Evolutionary conservation across 2,888 invertebrate genomes (phyloP).

Genomic region (Hydropsyche betteni): DNA sequence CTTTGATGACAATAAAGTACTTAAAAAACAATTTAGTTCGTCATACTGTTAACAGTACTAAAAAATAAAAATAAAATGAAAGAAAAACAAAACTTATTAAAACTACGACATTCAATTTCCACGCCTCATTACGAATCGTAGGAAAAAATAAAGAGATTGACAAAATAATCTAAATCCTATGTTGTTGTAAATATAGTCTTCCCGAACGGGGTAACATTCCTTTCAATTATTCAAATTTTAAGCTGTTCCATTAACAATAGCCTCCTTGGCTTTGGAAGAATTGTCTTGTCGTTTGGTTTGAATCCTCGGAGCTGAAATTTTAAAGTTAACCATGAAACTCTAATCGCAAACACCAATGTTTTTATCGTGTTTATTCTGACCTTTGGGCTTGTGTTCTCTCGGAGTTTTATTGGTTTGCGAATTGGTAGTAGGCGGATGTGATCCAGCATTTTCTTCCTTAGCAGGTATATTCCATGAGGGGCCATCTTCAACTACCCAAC

Average conservation of each 20-base stretch:
- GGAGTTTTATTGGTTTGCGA: constrained; percentile 40
- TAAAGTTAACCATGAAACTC: neutral
- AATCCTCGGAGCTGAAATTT: constrained; percentile 45
- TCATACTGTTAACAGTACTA: constrained; percentile 47
- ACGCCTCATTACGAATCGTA: constrained; percentile 41
- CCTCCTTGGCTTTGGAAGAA: constrained; percentile 49
- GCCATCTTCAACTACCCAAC: constrained; percentile 19
- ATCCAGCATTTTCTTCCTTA: constrained; percentile 28
- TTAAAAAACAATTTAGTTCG: constrained; percentile 28
- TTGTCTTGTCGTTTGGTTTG: constrained; percentile 48
- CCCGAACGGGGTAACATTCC: constrained; percentile 36
- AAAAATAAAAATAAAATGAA: constrained; percentile 47
- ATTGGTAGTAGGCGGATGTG: constrained; percentile 39
- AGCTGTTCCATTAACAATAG: constrained; percentile 51
- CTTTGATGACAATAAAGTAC: constrained; percentile 43
- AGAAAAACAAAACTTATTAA: constrained; percentile 19
- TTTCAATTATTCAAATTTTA: constrained; percentile 40
- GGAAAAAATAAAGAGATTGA: constrained; percentile 49
- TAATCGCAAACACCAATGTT: neutral
- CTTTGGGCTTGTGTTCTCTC: constrained; percentile 49
- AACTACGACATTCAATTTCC: constrained; percentile 48
- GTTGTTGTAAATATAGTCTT: constrained; percentile 46
- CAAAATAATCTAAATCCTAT: constrained; percentile 51
- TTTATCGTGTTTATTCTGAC: neutral
- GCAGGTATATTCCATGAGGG: neutral